These are phyloP conservation scores for Zaprionus ghesquierei DNA, from an alignment of 1,140 invertebrate species.

Conservation along the genomic window DNA sequence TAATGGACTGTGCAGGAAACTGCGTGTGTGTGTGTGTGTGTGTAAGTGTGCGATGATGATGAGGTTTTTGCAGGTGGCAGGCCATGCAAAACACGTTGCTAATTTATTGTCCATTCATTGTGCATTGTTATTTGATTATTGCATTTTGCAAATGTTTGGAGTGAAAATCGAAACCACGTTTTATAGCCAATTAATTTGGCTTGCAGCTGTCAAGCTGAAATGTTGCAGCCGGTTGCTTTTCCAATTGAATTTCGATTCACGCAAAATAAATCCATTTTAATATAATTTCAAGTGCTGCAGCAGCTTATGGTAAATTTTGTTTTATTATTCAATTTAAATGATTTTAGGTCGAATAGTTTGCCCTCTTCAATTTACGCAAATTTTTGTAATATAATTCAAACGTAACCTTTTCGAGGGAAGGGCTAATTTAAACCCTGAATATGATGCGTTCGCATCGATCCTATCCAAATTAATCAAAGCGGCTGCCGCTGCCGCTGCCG, in stretches of 20 bases:
- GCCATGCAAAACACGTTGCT: conserved; percentile 2
- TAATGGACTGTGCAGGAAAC: not conserved
- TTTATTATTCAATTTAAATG: not conserved
- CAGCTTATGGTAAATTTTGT: not conserved
- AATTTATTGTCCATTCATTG: not conserved
- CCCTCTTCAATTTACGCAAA: not conserved
- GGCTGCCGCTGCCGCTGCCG: not conserved
- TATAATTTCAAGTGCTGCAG: no score
- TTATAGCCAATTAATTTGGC: not conserved
- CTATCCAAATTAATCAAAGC: conserved; percentile 37
- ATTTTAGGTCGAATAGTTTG: not conserved
- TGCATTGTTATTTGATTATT: conserved; percentile 6
- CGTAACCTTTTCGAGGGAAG: not conserved
- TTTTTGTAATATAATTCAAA: not conserved
- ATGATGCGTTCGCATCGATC: conserved; percentile 6
- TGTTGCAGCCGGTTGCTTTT: conserved; percentile 1
- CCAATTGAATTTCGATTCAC: not conserved
- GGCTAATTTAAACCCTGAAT: conserved; percentile 18
- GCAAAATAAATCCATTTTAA: no score
- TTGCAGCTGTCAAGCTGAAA: conserved; percentile 1
- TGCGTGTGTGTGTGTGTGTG: not conserved
- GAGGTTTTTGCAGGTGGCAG: not conserved
- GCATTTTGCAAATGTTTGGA: not conserved
- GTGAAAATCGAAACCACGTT: not conserved
- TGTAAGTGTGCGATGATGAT: not conserved